These are phyloP conservation scores for Halictus rubicundus DNA, from an alignment of 1,140 invertebrate genomes.

Conservation along the genomic window DNA sequence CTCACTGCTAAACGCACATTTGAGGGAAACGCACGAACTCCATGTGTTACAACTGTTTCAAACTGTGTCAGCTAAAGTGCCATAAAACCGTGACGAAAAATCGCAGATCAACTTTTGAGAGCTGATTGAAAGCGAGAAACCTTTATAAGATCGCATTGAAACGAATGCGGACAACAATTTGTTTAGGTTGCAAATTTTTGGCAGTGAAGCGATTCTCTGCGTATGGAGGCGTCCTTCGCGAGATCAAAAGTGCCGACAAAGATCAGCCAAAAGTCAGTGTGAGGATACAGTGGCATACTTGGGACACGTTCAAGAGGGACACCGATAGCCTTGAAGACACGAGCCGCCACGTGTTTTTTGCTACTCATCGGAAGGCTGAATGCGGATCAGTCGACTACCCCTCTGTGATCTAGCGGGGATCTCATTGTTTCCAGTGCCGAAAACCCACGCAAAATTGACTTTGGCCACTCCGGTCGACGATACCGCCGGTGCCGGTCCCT, in stretches of 20 bases:
- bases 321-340: not conserved
- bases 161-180: no score
- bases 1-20: no score
- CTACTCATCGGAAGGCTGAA: not conserved
- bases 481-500: not conserved
- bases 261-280: not conserved
- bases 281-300: not conserved
- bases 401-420: not conserved
- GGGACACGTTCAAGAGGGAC: not conserved
- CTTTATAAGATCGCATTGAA: no score
- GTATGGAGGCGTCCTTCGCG: no score
- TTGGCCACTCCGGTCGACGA: not conserved
- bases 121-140: no score
- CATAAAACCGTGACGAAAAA: no score
- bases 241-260: not conserved
- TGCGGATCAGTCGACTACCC: not conserved
- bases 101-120: no score
- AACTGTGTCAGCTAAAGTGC: no score
- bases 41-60: no score
- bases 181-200: no score
- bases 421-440: not conserved
- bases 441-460: not conserved
- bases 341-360: not conserved
- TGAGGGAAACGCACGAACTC: no score
- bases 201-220: no score